Percentiles rank a stretch among this genome's conserved stretches.
These are phyloP conservation scores for Anguilla obscura DNA, from an alignment of 2,797 vertebrate genomes.

Conservation along the genomic window DNA sequence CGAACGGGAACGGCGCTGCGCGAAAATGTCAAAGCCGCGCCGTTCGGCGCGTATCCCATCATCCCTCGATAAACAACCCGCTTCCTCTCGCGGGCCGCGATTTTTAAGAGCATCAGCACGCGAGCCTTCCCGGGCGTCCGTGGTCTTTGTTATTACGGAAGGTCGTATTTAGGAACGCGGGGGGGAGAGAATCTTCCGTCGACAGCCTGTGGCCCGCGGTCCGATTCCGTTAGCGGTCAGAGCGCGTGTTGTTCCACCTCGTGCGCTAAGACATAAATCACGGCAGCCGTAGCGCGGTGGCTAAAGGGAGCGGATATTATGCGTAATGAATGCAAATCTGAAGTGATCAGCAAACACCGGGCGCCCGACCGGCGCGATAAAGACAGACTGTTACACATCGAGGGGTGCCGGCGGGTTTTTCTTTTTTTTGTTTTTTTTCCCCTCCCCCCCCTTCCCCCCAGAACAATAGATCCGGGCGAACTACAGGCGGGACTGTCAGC, in stretches of 20 bases:
- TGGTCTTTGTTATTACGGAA: slow-evolving; percentile 69
- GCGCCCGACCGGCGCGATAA: slow-evolving; percentile 1
- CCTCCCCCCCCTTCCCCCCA: not conserved
- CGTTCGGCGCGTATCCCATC: slow-evolving; percentile 53
- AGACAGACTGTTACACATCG: slow-evolving; percentile 21
- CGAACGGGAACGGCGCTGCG: slow-evolving; percentile 62
- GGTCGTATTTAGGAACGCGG: slow-evolving; percentile 58
- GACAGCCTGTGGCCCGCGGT: slow-evolving; percentile 45
- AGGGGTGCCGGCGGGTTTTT: not conserved
- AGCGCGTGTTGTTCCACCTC: slow-evolving; percentile 38
- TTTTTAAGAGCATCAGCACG: slow-evolving; percentile 62
- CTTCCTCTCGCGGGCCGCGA: slow-evolving; percentile 56
- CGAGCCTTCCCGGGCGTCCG: slow-evolving; percentile 57
- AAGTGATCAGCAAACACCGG: slow-evolving; percentile 28
- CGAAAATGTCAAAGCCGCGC: slow-evolving; percentile 63
- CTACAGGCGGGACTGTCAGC: not conserved
- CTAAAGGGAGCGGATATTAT: slow-evolving; percentile 8
- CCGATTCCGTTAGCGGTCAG: slow-evolving; percentile 50
- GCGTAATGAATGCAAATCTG: slow-evolving; percentile 32
- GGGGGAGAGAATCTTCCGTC: slow-evolving; percentile 47
- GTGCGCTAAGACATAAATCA: slow-evolving; percentile 34
- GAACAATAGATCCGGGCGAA: not conserved
- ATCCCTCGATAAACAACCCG: slow-evolving; percentile 49
- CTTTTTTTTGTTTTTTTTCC: not conserved
- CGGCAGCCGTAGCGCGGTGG: slow-evolving; percentile 27